These are phyloP conservation scores for Drosophila kanapiae DNA, from an alignment of 1,140 invertebrate genomes.

Conservation along the genomic window DNA sequence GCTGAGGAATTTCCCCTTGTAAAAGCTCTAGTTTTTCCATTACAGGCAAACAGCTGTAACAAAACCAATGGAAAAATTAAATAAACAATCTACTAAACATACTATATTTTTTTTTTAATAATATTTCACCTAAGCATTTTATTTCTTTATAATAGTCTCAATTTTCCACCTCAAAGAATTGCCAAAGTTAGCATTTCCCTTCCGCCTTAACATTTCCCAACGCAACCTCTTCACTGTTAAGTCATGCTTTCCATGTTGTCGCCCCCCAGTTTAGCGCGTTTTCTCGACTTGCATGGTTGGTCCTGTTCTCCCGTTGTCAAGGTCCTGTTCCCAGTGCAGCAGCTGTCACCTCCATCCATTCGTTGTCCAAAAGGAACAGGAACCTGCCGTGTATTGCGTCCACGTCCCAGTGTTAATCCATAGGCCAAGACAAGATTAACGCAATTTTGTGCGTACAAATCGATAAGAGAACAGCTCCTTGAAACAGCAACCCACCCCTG, in stretches of 20 bases:
- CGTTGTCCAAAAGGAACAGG: conserved; percentile 26
- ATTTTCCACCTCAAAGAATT: background rate
- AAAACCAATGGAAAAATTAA: background rate
- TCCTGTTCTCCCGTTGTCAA: conserved; percentile 14
- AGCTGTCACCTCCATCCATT: conserved; percentile 8
- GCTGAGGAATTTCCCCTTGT: conserved; percentile 14
- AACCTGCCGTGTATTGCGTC: background rate
- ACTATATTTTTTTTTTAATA: no score
- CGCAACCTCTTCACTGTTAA: conserved; percentile 18
- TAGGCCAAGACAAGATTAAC: background rate
- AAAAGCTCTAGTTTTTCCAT: background rate
- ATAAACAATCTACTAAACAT: background rate
- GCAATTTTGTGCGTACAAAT: conserved; percentile 63
- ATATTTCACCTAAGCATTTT: background rate
- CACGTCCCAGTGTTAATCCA: conserved; percentile 2
- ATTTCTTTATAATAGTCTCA: no score
- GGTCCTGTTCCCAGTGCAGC: conserved; percentile 31
- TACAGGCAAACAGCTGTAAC: background rate
- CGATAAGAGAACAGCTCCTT: conserved; percentile 54
- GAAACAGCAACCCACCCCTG: background rate
- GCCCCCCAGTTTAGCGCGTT: conserved; percentile 66
- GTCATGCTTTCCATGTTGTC: conserved; percentile 28
- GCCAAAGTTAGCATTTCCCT: conserved; percentile 28
- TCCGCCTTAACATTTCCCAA: conserved; percentile 27
- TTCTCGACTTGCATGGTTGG: conserved; percentile 54